Evolutionary conservation across 2,888 invertebrate species (phyloP).

Genomic region (Drosophila tripunctata): DNA sequence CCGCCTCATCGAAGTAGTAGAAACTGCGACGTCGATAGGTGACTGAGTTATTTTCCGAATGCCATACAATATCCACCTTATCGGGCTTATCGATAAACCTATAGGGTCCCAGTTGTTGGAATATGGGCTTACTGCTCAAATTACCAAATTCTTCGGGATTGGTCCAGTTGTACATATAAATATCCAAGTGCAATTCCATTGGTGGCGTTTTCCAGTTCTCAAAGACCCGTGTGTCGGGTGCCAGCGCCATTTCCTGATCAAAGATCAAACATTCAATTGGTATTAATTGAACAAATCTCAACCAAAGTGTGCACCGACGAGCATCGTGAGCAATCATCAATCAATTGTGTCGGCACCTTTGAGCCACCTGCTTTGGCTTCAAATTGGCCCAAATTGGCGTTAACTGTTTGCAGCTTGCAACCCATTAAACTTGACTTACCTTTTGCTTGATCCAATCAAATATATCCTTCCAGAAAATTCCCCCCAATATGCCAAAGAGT

Average conservation of each 20-base stretch:
- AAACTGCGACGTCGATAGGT: slow-evolving; percentile 88
- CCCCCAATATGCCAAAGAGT: slow-evolving; percentile 78
- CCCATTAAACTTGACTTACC: slow-evolving; percentile 70
- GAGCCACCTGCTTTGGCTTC: slow-evolving; percentile 35
- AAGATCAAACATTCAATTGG: slow-evolving; percentile 54
- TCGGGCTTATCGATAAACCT: slow-evolving; percentile 88
- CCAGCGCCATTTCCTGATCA: slow-evolving; percentile 87
- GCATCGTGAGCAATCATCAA: slow-evolving; percentile 15
- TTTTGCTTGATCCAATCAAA: slow-evolving; percentile 82
- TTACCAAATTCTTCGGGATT: slow-evolving; percentile 88
- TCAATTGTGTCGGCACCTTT: slow-evolving; percentile 60
- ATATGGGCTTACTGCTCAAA: slow-evolving; percentile 85
- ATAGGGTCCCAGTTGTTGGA: slow-evolving; percentile 87
- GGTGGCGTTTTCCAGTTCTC: slow-evolving; percentile 89
- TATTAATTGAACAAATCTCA: slow-evolving; percentile 66
- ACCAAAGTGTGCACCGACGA: slow-evolving; percentile 35
- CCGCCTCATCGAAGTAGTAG: slow-evolving; percentile 89
- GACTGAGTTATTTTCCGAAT: slow-evolving; percentile 89
- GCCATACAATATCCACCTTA: slow-evolving; percentile 90
- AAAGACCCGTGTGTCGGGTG: slow-evolving; percentile 87
- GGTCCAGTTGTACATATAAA: slow-evolving; percentile 92
- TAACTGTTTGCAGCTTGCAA: slow-evolving; percentile 64
- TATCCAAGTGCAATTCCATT: slow-evolving; percentile 87
- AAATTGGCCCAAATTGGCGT: slow-evolving; percentile 25
- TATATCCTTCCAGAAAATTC: slow-evolving; percentile 84